Conservation (phyloP, 1,140 invertebrate species). For the Tetramorium alpestre region DNA sequence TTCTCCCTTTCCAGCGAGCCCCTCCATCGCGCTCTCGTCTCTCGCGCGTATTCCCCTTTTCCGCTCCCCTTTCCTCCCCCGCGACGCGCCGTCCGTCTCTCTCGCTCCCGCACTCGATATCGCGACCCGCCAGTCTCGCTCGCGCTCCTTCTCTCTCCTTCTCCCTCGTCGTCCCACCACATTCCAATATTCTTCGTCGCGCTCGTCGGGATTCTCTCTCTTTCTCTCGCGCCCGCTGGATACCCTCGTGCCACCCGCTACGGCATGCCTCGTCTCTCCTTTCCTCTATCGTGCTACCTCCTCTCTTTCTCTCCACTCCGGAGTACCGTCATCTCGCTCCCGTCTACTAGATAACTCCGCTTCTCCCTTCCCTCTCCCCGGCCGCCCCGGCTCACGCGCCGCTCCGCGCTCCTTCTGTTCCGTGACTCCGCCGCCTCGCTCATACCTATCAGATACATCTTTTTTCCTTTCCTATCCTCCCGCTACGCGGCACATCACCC, state of each 20-base stretch:
- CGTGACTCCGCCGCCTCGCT: constrained; percentile 11
- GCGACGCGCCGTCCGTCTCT: not conserved
- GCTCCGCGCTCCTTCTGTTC: not conserved
- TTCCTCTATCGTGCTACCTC: not conserved
- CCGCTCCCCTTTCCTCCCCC: not conserved
- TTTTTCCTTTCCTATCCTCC: constrained; percentile 31
- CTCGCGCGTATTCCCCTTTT: constrained; percentile 19
- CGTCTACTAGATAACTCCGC: constrained; percentile 24
- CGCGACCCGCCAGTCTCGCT: not conserved
- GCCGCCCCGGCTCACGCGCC: not conserved
- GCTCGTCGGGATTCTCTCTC: not conserved
- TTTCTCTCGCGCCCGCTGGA: constrained; percentile 16
- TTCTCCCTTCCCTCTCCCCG: constrained; percentile 4
- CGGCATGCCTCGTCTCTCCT: not conserved
- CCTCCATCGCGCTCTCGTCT: constrained; percentile 1
- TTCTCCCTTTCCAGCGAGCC: constrained; percentile 47
- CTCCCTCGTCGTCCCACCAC: constrained; percentile 1
- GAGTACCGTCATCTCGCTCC: constrained; percentile 18
- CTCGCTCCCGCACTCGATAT: not conserved
- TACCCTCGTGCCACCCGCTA: not conserved
- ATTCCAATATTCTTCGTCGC: constrained; percentile 37
- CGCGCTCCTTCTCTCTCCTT: constrained; percentile 9
- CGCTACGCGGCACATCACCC: constrained; percentile 7
- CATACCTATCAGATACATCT: constrained; percentile 17
- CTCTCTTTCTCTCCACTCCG: constrained; percentile 24